Base-by-base conservation (phyloP, 2,888 invertebrate species). In the Kryphioiulus occultus region DNA sequence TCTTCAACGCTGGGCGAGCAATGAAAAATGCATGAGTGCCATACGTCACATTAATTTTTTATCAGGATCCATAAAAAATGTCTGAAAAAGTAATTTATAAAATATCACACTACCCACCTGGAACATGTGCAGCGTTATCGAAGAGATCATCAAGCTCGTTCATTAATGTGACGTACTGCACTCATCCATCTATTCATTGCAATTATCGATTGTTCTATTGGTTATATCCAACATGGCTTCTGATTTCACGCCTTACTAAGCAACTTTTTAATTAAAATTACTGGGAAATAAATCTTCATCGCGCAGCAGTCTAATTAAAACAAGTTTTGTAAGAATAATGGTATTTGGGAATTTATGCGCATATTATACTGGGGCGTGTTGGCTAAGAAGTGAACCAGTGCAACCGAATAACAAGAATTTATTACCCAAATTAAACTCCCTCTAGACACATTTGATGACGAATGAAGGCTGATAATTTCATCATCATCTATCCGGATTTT, bases 321-420 rank as follows among this genome's bases (percentile, higher is more conserved):
- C 30, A 78, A 78, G 30, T 78, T 78, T 35, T 78, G 22, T 30
- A 78, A 78, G 78, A 78, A 78, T 78, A 78, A 78, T 78, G 78
- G 78, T 78, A 78, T 30, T 78, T 78, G 30, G 26, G 30, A 30
- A 78, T 78, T 78, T 78, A 78, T 78, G 30, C 7, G 12, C 78
- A 78, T 22, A 78, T 78, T 78, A 78, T 78, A 78, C 78, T 30
- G 78, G 78, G 78, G 78, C 78, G 78, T 78, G 30, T 30, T 78
- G 5, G 30, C 26, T 78, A 15, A 26, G 3, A 30, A 30, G 1
- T 78, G 78, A 78, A 78, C 78, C 78, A 78, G 15, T 78, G 78
- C 78, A 78, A 30, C 26, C 26, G 78, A 78, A 78, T 78, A 78
- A 78, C 78, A 30, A 78, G 30, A 78, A 78, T 78, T 78, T 15